Evolutionary conservation across 2,113 vertebrate species (phyloP).

Genomic region (Typhlomys cinereus): DNA sequence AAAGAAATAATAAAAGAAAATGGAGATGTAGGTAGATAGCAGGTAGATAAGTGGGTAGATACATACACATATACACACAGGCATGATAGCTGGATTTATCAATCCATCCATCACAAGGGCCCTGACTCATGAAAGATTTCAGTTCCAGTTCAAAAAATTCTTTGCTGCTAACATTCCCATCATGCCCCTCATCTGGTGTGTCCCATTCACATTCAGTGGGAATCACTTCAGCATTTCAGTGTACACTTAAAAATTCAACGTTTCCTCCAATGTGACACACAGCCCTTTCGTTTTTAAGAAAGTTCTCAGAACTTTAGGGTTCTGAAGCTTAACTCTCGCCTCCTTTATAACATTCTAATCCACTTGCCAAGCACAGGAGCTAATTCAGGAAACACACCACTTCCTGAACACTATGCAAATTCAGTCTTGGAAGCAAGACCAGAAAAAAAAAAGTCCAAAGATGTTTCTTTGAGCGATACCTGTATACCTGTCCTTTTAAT

Average conservation of each 20-base stretch:
- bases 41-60: not conserved
- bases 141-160: not conserved
- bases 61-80: too few species aligned
- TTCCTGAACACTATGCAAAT: slow-evolving; percentile 36
- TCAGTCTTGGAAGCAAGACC: not conserved
- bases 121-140: not conserved
- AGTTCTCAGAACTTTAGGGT: not conserved
- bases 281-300: not conserved
- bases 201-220: not conserved
- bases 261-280: not conserved
- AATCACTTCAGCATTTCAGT: not conserved
- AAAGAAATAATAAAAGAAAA: not conserved
- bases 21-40: not conserved
- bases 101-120: not conserved
- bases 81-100: not conserved
- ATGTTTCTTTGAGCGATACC: not conserved
- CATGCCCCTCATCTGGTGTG: accelerated
- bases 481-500: slow-evolving; percentile 49
- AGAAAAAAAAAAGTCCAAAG: not conserved
- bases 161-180: not conserved
- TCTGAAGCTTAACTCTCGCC: not conserved
- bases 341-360: not conserved
- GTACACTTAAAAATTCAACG: not conserved
- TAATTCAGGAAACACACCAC: not conserved
- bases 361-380: not conserved